Evolutionary conservation across 2,888 invertebrate genomes (phyloP), one percentile per base, ranked within the genome.

Genomic region (Iselma pallidipennis): DNA sequence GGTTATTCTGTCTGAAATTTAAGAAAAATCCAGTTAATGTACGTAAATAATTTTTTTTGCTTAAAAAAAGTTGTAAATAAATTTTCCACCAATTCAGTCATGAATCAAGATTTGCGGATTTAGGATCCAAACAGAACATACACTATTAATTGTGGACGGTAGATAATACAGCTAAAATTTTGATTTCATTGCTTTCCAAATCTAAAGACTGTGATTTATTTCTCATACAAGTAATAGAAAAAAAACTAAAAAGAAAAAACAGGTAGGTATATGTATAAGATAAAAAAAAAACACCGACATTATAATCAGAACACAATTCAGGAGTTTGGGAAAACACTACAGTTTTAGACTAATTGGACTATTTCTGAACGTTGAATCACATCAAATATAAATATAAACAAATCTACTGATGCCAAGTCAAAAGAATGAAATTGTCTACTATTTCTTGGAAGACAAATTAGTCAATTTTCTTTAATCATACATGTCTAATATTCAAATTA

Each of bases 291-390:
- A 4, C n/a, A n/a, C n/a, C 7, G 37, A 49, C 57, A 57, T 57
- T 29, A 37, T 14, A 62, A 62, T 62, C 49, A 63, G 57, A 50
- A 56, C 50, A 63, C 59, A 61, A 62, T 62, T 62, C 51, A 53
- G 10, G 23, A 2, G 6, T 37, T 16, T 45, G 31, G 45, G 21
- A 42, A 57, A 51, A 60, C 53, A 62, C 28, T 53, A 49, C 57
- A 37, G 58, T 53, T 50, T 51, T 60, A 50, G 16, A 45, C 57
- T 64, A 65, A 66, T 66, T 68, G 66, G 63, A 56, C 68, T 71
- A 73, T 73, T 73, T 71, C 50, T 55, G 69, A 62, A 55, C 60
- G 60, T 59, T 68, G 69, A 70, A 64, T 67, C 69, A 70, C 61
- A 57, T 52, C 56, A 62, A 57, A 55, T 68, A 65, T 62, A 69